phyloP scores from a whole-genome alignment of 2,797 vertebrate genomes.

The Garrulus glandarius region DNA sequence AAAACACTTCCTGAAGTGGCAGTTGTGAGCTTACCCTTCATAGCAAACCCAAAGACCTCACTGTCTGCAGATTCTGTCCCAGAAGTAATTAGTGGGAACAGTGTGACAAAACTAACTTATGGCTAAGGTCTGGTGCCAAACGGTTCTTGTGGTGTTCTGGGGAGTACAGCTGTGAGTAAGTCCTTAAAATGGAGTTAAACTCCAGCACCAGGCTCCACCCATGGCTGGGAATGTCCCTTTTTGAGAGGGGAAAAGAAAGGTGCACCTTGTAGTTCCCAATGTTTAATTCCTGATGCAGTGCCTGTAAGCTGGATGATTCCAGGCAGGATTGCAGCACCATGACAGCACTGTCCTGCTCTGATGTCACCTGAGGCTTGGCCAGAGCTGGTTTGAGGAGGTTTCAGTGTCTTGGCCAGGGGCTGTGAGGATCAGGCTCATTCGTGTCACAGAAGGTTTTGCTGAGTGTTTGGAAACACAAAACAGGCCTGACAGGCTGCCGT shows the following conservation, averaged over 20 bases:
- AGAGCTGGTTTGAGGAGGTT: background rate
- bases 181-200: background rate
- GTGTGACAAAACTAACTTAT: background rate
- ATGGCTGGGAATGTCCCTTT: background rate
- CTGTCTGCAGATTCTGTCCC: background rate
- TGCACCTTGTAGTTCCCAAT: fast-evolving
- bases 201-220: background rate
- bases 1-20: background rate
- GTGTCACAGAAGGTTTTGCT: background rate
- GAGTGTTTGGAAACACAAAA: background rate
- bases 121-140: background rate
- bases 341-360: background rate
- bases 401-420: background rate
- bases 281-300: background rate
- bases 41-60: background rate
- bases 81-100: background rate
- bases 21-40: background rate
- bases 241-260: background rate
- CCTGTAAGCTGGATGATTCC: background rate
- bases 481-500: background rate
- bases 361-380: background rate
- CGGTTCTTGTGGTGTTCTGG: background rate
- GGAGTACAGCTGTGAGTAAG: background rate
- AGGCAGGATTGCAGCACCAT: background rate
- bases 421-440: background rate